phyloP scores from a whole-genome alignment of 2,797 vertebrate genomes.

The Danio jaintianensis region DNA sequence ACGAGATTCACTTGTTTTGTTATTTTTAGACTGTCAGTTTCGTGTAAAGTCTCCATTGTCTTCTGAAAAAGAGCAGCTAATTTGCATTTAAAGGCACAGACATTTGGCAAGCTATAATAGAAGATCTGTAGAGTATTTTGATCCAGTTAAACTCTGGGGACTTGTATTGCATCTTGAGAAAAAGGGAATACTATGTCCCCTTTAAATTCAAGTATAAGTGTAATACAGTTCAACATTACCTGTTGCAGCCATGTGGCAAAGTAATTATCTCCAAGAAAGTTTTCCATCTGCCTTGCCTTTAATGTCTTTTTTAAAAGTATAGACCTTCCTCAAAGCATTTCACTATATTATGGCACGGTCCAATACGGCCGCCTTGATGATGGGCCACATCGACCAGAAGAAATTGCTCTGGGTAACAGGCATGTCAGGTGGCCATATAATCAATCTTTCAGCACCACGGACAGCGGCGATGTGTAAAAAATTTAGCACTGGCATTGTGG shows the following conservation, averaged over 20 bases:
- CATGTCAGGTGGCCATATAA: constrained; percentile 47
- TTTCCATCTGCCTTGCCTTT: constrained; percentile 1
- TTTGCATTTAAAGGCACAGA: too few relatives aligned
- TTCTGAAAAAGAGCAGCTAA: too few relatives aligned
- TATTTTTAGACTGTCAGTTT: too few relatives aligned
- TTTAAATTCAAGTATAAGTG: not conserved
- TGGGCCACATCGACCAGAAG: constrained; percentile 21
- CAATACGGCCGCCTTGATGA: constrained; percentile 17
- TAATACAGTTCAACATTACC: not conserved
- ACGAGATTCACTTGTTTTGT: too few relatives aligned
- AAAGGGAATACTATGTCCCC: too few relatives aligned
- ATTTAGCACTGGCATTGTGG: not conserved
- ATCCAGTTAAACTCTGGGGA: too few relatives aligned
- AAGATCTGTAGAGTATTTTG: too few relatives aligned
- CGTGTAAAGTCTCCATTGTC: too few relatives aligned
- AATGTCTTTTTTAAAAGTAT: constrained; percentile 29
- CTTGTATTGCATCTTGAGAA: too few relatives aligned
- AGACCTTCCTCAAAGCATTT: constrained; percentile 19
- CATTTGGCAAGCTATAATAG: too few relatives aligned
- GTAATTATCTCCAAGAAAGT: constrained; percentile 16
- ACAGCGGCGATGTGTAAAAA: constrained; percentile 22
- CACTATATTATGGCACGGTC: constrained; percentile 11
- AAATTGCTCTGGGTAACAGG: constrained; percentile 46
- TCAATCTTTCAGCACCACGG: constrained; percentile 41
- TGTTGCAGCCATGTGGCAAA: constrained; percentile 6